Conservation (phyloP, 92 coral and sea anemone species). For the Pocillopora meandrina region DNA sequence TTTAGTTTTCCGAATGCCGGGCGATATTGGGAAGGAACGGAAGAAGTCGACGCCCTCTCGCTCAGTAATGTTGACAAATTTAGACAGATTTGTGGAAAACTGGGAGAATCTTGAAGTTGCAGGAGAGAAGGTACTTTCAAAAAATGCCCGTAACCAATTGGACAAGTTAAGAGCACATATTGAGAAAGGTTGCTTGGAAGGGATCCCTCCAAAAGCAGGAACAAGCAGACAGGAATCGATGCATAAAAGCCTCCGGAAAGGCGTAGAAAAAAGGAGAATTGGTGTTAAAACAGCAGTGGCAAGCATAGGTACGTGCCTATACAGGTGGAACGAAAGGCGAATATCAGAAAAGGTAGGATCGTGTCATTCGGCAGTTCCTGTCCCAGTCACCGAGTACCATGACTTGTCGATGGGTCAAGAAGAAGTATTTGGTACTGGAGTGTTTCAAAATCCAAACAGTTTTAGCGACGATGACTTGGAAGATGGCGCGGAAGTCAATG, state of each 20-base stretch:
- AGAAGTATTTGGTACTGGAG: slow-evolving; percentile 22
- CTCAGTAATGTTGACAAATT: slow-evolving; percentile 32
- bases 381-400: neutral
- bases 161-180: slow-evolving; percentile 39
- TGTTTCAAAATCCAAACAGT: neutral
- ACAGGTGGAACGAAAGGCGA: slow-evolving; percentile 27
- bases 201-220: slow-evolving; percentile 12
- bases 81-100: slow-evolving; percentile 26
- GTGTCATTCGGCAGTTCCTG: too few species aligned
- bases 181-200: slow-evolving; percentile 37
- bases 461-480: slow-evolving; percentile 6
- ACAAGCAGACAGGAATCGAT: slow-evolving; percentile 24
- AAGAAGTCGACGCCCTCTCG: slow-evolving; percentile 28
- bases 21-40: slow-evolving; percentile 18
- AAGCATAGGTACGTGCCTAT: slow-evolving; percentile 20
- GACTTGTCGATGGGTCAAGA: neutral
- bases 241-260: slow-evolving; percentile 26
- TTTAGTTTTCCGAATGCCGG: slow-evolving; percentile 12
- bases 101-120: slow-evolving; percentile 25
- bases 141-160: slow-evolving; percentile 22
- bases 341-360: neutral
- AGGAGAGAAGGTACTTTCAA: slow-evolving; percentile 17
- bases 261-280: slow-evolving; percentile 21
- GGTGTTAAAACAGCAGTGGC: slow-evolving; percentile 25
- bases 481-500: slow-evolving; percentile 7